Evolutionary conservation across 2,113 vertebrate genomes (phyloP).

Genomic region (Mobula hypostoma): DNA sequence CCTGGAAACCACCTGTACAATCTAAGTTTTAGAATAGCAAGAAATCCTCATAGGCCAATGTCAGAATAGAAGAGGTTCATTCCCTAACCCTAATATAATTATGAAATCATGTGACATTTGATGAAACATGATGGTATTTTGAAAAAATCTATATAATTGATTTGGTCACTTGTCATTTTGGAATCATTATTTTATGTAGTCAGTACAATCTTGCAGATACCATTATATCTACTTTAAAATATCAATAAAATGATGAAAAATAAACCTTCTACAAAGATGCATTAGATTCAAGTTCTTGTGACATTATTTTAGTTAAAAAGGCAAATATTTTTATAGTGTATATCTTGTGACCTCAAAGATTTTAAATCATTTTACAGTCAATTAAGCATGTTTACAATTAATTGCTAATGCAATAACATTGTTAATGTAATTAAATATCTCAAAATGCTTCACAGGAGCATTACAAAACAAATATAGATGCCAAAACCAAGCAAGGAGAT

Average conservation of each 20-base stretch:
- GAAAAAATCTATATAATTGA: background rate
- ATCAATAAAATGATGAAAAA: background rate
- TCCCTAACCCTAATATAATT: no score
- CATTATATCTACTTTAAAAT: background rate
- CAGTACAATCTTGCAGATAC: background rate
- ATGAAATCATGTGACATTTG: background rate
- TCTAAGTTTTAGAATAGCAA: no score
- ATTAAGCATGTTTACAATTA: background rate
- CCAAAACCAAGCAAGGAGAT: no score
- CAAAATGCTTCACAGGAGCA: no score
- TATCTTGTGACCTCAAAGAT: background rate
- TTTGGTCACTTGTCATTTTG: conserved; percentile 14
- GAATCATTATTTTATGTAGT: background rate
- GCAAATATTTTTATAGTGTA: background rate
- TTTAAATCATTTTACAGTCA: background rate
- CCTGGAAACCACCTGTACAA: no score
- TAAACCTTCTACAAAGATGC: background rate
- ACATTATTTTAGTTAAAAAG: no score
- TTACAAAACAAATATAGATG: no score
- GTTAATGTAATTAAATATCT: no score
- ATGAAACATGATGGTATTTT: background rate
- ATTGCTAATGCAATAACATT: background rate
- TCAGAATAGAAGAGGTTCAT: no score
- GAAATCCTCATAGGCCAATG: no score
- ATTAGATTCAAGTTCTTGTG: background rate